Evolutionary conservation across 2,888 invertebrate species (phyloP).

Genomic region (Cheilosia urbana): DNA sequence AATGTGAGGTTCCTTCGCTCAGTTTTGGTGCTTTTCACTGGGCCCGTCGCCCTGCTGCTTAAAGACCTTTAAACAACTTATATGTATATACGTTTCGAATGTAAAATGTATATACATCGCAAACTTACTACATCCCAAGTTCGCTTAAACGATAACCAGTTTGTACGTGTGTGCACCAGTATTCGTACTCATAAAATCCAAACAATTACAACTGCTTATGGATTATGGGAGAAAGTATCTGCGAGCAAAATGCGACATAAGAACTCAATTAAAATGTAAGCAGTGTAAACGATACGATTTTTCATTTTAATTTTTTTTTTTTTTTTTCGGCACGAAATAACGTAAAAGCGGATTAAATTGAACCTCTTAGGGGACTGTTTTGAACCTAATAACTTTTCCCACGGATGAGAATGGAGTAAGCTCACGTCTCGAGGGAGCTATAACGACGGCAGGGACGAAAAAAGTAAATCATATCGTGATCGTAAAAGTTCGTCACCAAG

Average conservation of each 20-base stretch:
- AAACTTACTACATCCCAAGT: slow-evolving; percentile 37
- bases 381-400: slow-evolving; percentile 65
- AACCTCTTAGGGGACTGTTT: slow-evolving; percentile 67
- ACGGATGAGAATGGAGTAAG: neutral
- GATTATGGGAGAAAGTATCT: slow-evolving; percentile 41
- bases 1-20: neutral
- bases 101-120: slow-evolving; percentile 33
- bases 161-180: neutral
- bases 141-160: slow-evolving; percentile 14
- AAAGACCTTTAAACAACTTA: slow-evolving; percentile 66
- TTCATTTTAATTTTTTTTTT: slow-evolving; percentile 33
- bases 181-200: slow-evolving; percentile 48
- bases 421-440: slow-evolving; percentile 29
- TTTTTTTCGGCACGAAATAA: slow-evolving; percentile 29
- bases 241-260: slow-evolving; percentile 58
- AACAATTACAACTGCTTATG: slow-evolving; percentile 66
- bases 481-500: slow-evolving; percentile 60
- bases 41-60: slow-evolving; percentile 17
- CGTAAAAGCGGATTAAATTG: slow-evolving; percentile 66
- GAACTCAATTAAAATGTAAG: slow-evolving; percentile 70
- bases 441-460: slow-evolving; percentile 35
- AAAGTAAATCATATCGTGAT: slow-evolving; percentile 63
- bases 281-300: slow-evolving; percentile 7
- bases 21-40: neutral
- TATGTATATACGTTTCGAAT: slow-evolving; percentile 60